Base-by-base conservation (phyloP, 1,140 invertebrate genomes). In the Dendrolimus kikuchii region DNA sequence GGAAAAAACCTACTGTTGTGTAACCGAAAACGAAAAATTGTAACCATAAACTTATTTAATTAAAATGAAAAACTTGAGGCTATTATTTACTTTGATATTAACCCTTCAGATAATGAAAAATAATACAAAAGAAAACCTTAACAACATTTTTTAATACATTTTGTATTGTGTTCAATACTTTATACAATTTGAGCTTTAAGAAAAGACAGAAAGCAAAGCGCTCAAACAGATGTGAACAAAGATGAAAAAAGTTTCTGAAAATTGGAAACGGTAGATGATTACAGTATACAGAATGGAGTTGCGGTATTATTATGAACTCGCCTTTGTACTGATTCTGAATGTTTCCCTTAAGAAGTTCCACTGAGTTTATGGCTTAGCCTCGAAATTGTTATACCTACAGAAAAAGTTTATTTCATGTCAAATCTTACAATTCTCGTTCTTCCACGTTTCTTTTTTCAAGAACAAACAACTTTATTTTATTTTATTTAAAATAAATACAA, bases 211-310 rank as follows among this genome's bases (percentile, higher is more conserved):
- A 55, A 55, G 45, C 53, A 62, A 71, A 72, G 66, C 65, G 60
- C 51, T 62, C 63, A 66, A 74, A 64, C 74, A 73, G 74, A 75
- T 70, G 70, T 77, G 79, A 76, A 82, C 71, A 75, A 71, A 85
- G 73, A 85, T 85, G 81, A 85, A 85, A 85, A 85, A 73, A 73
- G 67, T 73, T 73, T 66, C 53, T 42, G 53, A 63, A 23, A 68
- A 68, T 70, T 63, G 64, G 60, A 51, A 66, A 68, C 64, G 63
- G 61, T 37, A 59, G 67, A 70, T 73, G 70, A 73, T 84, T 79
- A 82, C 76, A 76, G 78, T 81, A 81, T 77, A 81, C 53, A 70
- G 69, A 84, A 84, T 81, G 74, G 71, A 81, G 77, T 81, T 73
- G 75, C 61, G 70, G 71, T 68, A 50, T 77, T 76, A 74, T 74